phyloP scores from a whole-genome alignment of 2,888 invertebrate species.

The Sminthurides aquaticus region DNA sequence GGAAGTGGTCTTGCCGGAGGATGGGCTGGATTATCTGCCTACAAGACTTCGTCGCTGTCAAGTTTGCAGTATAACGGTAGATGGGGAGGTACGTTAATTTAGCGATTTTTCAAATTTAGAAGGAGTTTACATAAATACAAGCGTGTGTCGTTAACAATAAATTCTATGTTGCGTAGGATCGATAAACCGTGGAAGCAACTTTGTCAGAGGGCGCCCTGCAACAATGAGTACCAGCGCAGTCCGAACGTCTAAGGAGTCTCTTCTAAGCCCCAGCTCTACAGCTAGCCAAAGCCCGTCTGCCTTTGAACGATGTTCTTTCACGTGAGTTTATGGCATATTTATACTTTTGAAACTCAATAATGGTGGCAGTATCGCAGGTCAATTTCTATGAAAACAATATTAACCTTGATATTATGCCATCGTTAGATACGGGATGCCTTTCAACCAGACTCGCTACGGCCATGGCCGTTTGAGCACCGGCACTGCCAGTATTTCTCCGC shows the following conservation, averaged over 20 bases:
- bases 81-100: constrained; percentile 21
- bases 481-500: constrained; percentile 36
- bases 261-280: constrained; percentile 43
- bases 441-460: constrained; percentile 35
- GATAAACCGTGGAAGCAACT: constrained; percentile 37
- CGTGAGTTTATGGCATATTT: too few species aligned
- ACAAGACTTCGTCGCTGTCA: constrained; percentile 73
- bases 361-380: neutral
- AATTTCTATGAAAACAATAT: too few species aligned
- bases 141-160: neutral
- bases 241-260: constrained; percentile 39
- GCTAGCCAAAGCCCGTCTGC: constrained; percentile 43
- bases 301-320: constrained; percentile 42
- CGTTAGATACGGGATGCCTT: constrained; percentile 43
- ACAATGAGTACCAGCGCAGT: constrained; percentile 34
- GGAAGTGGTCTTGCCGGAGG: constrained; percentile 52
- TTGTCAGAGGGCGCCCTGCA: constrained; percentile 40
- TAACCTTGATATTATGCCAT: too few species aligned
- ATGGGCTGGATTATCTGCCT: constrained; percentile 58
- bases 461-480: constrained; percentile 37
- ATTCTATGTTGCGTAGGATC: constrained; percentile 26
- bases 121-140: too few species aligned
- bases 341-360: neutral
- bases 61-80: constrained; percentile 44
- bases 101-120: neutral